Evolutionary conservation across 2,888 invertebrate species (phyloP), one percentile per base, ranked within the genome.

Genomic region (Poecilus cupreus): DNA sequence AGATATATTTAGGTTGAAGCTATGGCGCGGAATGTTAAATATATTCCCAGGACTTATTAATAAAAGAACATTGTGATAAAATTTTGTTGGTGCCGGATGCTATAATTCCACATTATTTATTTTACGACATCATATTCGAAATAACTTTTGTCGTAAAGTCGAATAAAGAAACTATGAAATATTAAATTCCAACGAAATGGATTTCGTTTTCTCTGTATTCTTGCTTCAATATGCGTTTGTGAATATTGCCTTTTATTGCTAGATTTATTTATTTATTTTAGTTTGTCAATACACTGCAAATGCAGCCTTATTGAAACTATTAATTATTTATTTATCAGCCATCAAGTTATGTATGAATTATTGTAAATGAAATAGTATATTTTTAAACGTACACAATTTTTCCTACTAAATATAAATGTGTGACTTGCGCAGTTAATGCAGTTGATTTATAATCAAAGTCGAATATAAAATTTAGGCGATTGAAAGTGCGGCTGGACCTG

Each of bases 131-230:
- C 37, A 75, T 51, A 51, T 77, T 77, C 39, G 32, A 57, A 77
- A 75, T 75, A 75, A 75, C 49, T 75, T 78, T 64, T 64, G 39
- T 64, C 43, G 64, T 78, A 74, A 51, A 74, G 51, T 74, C 51
- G 22, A 8, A 32, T 24, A 74, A 78, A 78, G 60, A 46, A 70
- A 74, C 74, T 74, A 78, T 78, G 64, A 78, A 78, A 64, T 78
- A 78, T 78, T 78, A 32, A 78, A 78, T 78, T 78, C 51, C 46
- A 46, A 24, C 24, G 64, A 22, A 60, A 77, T 77, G 54, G 76
- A 57, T 76, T 76, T 26, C 22, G 22, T 75, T 60, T 60, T 20
- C 18, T 77, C 57, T 39, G 13, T 39, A 6, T 37, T 22, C 57
- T 5, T n/a, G n/a, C 22, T 32, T 16, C 20, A 60, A 24, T 26